Evolutionary conservation across 2,113 vertebrate genomes (phyloP), one percentile per base, ranked within the genome.

Genomic region (Paralichthys olivaceus): DNA sequence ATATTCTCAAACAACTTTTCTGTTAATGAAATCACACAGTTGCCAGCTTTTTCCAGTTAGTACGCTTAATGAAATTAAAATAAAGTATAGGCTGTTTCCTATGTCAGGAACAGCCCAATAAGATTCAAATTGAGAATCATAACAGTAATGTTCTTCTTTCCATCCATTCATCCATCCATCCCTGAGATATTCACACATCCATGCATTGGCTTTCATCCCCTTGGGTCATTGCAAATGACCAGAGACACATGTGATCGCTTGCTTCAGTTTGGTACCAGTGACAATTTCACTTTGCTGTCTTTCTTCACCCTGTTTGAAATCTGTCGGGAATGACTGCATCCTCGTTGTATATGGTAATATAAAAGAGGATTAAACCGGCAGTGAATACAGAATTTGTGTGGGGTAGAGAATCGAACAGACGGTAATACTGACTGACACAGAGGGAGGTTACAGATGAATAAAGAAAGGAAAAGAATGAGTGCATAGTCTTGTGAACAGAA

Each of bases 391-490:
- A 72, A 79, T 22, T 60, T 2, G 47, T 79, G 76, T 19, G 2
- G 40, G 58, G 81, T 4, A 56, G 69, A 40, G 80, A 61, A 74
- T 72, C 13, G 37, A 63, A 63, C 47, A 67, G 78, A 63, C 28
- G 17, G 61, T 87, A 89, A 92, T 85, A 47, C 82, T 87, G 88
- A 91, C 25, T 88, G 90, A 90, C 84, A 75, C 28, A 7, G 49
- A 77, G 75, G 64, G 70, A 85, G 81, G 85, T 70, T 72, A 45
- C 78, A 76, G 64, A 74, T 25, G 57, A 73, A 79, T 74, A 65
- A 76, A 82, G 79, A 76, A 72, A 70, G 69, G 63, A 58, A 43
- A 72, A 85, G 85, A 91, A 81, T 62, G 79, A 76, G 76, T 19
- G 6, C 69, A 49, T 23, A 47, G 85, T 77, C 28, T 80, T 68